A percentile compares a stretch with the other conserved stretches of the same genome.
Evolutionary conservation across 1,140 invertebrate genomes (phyloP).

Genomic region (Lasioglossum baleicum): DNA sequence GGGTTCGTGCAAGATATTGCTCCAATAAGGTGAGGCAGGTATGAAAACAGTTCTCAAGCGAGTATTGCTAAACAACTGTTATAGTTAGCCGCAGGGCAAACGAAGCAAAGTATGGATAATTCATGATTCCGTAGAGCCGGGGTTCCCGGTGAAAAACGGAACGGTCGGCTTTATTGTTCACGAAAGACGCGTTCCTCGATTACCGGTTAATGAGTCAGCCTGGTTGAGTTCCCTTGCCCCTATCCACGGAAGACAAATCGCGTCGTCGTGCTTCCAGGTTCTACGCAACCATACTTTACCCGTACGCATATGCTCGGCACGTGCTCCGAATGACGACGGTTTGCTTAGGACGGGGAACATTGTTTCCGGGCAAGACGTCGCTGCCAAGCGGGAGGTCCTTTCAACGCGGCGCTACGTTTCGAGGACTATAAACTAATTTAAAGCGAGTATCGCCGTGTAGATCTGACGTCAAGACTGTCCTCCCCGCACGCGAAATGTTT

Average conservation of each 20-base stretch:
- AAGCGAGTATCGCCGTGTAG: slow-evolving; percentile 17
- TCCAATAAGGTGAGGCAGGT: no score
- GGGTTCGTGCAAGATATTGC: no score
- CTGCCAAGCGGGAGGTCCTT: background rate
- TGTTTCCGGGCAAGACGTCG: slow-evolving; percentile 5
- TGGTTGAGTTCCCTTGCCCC: background rate
- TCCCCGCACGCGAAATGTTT: slow-evolving; percentile 28
- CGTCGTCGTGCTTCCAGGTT: background rate
- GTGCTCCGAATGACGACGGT: slow-evolving; percentile 36
- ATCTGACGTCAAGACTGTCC: background rate
- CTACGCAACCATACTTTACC: background rate
- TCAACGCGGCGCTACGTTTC: background rate
- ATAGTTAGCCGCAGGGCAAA: no score
- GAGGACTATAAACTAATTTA: slow-evolving; percentile 33
- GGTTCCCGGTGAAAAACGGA: background rate
- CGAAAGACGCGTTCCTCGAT: slow-evolving; percentile 11
- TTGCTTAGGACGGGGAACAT: slow-evolving; percentile 18
- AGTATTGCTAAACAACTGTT: no score
- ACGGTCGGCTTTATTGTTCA: slow-evolving; percentile 9
- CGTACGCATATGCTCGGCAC: slow-evolving; percentile 46
- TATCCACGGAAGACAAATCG: background rate
- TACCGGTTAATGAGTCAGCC: slow-evolving; percentile 39
- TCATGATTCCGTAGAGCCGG: slow-evolving; percentile 12
- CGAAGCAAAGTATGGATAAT: background rate
- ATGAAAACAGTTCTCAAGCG: no score